phyloP scores from a whole-genome alignment of 2,888 invertebrate species.

The Teinopalpus imperialis region DNA sequence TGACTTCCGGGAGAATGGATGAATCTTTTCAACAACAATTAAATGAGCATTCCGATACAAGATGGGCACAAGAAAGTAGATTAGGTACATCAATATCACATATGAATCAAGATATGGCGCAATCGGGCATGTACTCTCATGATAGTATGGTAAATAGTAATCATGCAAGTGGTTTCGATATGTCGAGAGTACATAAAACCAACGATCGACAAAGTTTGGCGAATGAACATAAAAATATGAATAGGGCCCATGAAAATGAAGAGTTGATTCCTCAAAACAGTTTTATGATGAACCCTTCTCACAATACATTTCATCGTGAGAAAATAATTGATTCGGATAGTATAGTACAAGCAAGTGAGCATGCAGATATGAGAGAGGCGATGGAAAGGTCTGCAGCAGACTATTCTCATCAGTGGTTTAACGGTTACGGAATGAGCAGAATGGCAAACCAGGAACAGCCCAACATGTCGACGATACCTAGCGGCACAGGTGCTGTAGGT shows the following conservation, averaged over 20 bases:
- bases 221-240: constrained; percentile 1
- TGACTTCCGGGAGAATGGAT: background rate
- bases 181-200: background rate
- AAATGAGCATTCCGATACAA: background rate
- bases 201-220: background rate
- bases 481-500: constrained; percentile 48
- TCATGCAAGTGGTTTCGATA: background rate
- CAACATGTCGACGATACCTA: constrained; percentile 20
- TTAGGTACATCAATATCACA: constrained; percentile 3
- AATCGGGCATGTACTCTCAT: background rate
- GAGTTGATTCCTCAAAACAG: background rate
- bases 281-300: constrained; percentile 6
- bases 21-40: background rate
- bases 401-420: constrained; percentile 48
- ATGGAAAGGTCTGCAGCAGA: constrained; percentile 38
- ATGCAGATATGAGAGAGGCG: constrained; percentile 47
- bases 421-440: constrained; percentile 42
- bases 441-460: constrained; percentile 36
- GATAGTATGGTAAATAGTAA: background rate
- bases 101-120: background rate
- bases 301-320: constrained; percentile 36
- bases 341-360: constrained; percentile 36
- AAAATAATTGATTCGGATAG: constrained; percentile 47
- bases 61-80: constrained; percentile 3
- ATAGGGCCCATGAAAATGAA: background rate